Conservation (phyloP, 1,140 invertebrate genomes). For the Drosophila mauritiana region DNA sequence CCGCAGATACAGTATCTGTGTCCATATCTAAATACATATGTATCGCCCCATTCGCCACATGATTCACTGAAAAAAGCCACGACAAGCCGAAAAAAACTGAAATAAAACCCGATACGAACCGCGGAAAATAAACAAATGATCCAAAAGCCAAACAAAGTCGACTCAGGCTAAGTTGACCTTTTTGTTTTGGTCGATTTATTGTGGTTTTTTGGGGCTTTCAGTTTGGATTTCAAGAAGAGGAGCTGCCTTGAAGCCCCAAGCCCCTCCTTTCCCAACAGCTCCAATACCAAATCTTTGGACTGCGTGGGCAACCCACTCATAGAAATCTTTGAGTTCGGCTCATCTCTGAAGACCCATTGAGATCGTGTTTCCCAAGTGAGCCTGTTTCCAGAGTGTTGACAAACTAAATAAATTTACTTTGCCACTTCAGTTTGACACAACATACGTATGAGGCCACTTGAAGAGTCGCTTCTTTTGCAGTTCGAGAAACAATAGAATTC, state of each 20-base stretch:
- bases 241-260: neutral
- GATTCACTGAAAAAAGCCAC: conserved; percentile 42
- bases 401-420: conserved; percentile 3
- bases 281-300: too few relatives aligned
- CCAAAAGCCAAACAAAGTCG: conserved; percentile 57
- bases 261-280: neutral
- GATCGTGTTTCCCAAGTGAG: conserved; percentile 8
- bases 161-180: conserved; percentile 52
- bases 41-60: conserved; percentile 24
- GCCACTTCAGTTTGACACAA: conserved; percentile 7
- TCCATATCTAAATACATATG: conserved; percentile 23
- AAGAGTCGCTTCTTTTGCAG: neutral
- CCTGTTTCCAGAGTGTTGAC: neutral
- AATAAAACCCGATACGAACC: conserved; percentile 3
- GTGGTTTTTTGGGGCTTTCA: neutral
- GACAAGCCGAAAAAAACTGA: neutral
- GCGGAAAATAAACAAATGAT: conserved; percentile 49
- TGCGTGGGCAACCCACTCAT: conserved; percentile 10
- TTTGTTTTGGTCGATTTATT: conserved; percentile 21
- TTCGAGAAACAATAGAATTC: neutral
- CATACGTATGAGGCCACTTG: neutral
- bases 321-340: conserved; percentile 8
- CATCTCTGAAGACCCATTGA: conserved; percentile 12
- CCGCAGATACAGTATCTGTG: conserved; percentile 20
- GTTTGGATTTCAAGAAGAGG: neutral